Evolutionary conservation across 2,113 vertebrate genomes (phyloP), one percentile per base, ranked within the genome.

Genomic region (Smithornis capensis): DNA sequence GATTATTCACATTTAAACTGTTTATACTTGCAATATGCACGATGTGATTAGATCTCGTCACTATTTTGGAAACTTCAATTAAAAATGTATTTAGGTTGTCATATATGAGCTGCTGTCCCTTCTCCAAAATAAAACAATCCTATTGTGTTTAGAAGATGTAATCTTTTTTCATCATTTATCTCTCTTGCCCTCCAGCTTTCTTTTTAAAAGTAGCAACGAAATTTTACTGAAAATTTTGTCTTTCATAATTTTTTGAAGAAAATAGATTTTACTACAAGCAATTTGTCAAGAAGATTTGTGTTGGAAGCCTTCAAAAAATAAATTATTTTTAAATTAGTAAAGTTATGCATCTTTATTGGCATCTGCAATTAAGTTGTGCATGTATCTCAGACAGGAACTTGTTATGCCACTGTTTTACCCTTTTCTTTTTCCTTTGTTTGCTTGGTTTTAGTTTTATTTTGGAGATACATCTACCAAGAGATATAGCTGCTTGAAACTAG

Each of bases 391-490:
- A 33, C 14, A 73, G 7, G 13, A 10, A n/a, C 21, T 44, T 40
- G 4, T 52, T 64, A 23, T 45, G 15, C 2, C 1, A 12, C 4
- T 42, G 45, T 65, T 38, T 44, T 2, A 22, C 45, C 0, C 3
- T 15, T 50, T 47, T 49, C n/a, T 53, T 47, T 33, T 31, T 14
- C 19, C 3, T 80, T 35, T n/a, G 3, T 60, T 63, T 76, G 2
- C 14, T 13, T 47, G 6, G 19, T 68, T 87, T 76, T 47, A 67
- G 2, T 47, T 73, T 68, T 29, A 28, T 75, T 67, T 70, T 53
- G 5, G 2, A 17, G 12, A 44, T 63, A 49, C 5, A 16, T 70
- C 17, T 71, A 6, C 14, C 44, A 59, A 85, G 56, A 38, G 8
- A 55, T 45, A 37, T 4, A 21, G 23, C 8, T 82, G 35, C 35